These are phyloP conservation scores for Dorcus hopei DNA, from an alignment of 2,888 invertebrate species.

Conservation along the genomic window DNA sequence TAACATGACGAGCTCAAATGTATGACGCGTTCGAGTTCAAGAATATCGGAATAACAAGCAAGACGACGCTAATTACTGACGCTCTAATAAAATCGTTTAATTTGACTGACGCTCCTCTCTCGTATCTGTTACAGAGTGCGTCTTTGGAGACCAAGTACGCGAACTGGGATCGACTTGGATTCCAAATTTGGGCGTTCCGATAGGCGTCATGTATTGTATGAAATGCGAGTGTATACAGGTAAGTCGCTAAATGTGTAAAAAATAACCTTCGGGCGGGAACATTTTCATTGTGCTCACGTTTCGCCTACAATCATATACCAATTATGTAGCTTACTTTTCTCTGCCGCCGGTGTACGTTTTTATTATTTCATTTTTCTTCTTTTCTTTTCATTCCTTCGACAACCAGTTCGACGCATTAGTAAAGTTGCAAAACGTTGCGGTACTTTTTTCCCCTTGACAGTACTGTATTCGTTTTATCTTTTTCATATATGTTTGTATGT, in stretches of 20 bases:
- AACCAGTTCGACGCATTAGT: constrained; percentile 30
- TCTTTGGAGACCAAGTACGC: constrained; percentile 82
- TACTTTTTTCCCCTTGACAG: constrained; percentile 23
- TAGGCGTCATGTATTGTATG: constrained; percentile 93
- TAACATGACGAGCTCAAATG: not conserved
- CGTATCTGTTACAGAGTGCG: constrained; percentile 76
- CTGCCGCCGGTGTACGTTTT: constrained; percentile 19
- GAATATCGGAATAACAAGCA: too few species aligned
- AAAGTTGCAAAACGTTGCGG: constrained; percentile 27
- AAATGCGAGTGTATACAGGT: constrained; percentile 93
- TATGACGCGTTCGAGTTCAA: not conserved
- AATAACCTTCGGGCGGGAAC: constrained; percentile 20
- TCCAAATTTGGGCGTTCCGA: constrained; percentile 88
- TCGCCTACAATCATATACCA: constrained; percentile 26
- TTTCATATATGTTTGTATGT: not conserved
- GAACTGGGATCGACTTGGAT: constrained; percentile 90
- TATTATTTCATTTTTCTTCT: not conserved
- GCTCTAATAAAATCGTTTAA: too few species aligned
- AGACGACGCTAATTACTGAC: too few species aligned
- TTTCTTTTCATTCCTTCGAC: constrained; percentile 5
- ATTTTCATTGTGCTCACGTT: constrained; percentile 25
- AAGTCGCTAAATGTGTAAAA: constrained; percentile 53
- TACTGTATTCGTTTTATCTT: constrained; percentile 14
- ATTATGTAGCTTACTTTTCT: constrained; percentile 24
- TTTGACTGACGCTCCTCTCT: too few species aligned